Evolutionary conservation across 2,113 vertebrate species (phyloP), one percentile per base, ranked within the genome.

Genomic region (Conger conger): DNA sequence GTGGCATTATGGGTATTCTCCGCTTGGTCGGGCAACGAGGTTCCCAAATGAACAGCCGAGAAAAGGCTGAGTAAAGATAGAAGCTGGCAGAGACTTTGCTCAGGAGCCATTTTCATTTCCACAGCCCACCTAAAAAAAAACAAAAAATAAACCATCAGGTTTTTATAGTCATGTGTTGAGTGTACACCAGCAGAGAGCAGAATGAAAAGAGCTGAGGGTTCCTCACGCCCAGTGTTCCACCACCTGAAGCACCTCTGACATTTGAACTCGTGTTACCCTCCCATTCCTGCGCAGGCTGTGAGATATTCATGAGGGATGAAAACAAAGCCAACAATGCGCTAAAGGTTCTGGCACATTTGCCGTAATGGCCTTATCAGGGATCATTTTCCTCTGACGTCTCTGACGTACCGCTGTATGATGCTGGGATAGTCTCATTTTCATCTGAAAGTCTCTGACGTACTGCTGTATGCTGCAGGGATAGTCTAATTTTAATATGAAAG

Each of bases 71-170:
- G 83, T 78, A 91, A 68, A 0, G 85, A 86, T 84, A 16, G 18
- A 38, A 77, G 53, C 20, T 33, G n/a, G 53, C 33, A 42, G 86
- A 87, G 79, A 33, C 35, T 82, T n/a, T 78, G 81, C 50, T 89
- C 88, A 90, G 91, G 91, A 40, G 50, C 77, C n/a, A 33, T 86
- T 73, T 35, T 82, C 84, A 73, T 30, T 35, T 86, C 83, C 79
- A 35, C 80, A 82, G 79, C 81, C 54, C 78, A 79, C 89, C 90
- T 84, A 42, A 82, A 42, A 78, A 42, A 82, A 42, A 78, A 38
- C 38, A 78, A 42, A 82, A 42, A 78, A 35, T 35, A 81, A 53
- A 86, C 87, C 1, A 38, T 40, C 57, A 13, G 73, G 16, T 50
- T 78, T 40, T 78, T 57, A 30, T 11, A 78, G 4, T 23, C 33